Evolutionary conservation across 2,113 vertebrate species (phyloP).

Genomic region (rat (Rattus norvegicus)): GRCr8 NC_086039.1:47510001-47510500

Average conservation of each 20-base stretch:
- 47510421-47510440: constrained; percentile 36
- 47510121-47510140: constrained; percentile 31
- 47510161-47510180: constrained; percentile 59
- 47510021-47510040: neutral
- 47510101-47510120: neutral
- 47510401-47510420: constrained; percentile 38
- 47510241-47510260: constrained; percentile 65
- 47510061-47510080: neutral
- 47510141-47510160: neutral
- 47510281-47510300: constrained; percentile 71
- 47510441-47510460: constrained; percentile 59
- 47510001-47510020: constrained; percentile 11
- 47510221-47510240: constrained; percentile 51
- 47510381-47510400: constrained; percentile 54
- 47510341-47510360: constrained; percentile 62
- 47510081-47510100: constrained; percentile 28
- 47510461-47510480: constrained; percentile 56
- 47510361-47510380: constrained; percentile 55
- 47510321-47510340: constrained; percentile 31
- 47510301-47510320: constrained; percentile 55
- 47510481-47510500: constrained; percentile 20
- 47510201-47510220: constrained; percentile 50
- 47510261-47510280: constrained; percentile 10
- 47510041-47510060: neutral
- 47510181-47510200: constrained; percentile 49